Evolutionary conservation across 2,797 vertebrate genomes (phyloP), one percentile per base, ranked within the genome.

Genomic region (Chrysocyon brachyurus): DNA sequence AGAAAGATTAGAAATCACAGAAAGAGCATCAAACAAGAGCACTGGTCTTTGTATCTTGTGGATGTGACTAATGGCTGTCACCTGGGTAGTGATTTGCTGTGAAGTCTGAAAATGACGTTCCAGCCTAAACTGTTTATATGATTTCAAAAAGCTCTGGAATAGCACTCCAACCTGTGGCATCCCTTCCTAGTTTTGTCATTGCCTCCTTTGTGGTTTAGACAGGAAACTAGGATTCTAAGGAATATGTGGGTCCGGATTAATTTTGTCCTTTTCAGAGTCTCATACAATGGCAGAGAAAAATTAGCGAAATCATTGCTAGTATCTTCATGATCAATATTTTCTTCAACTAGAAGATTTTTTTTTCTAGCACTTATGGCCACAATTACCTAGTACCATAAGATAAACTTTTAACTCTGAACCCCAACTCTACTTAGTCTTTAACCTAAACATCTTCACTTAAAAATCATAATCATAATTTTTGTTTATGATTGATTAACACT

Each of bases 381-480:
- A n/a, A 12, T 73, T 87, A 87, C 63, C 36, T 59, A 91, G 1
- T 24, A 64, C 14, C 14, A 40, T 86, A 92, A 57, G 59, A 66
- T 36, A 90, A 68, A 77, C 49, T 52, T n/a, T 90, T 70, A 81
- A 84, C 56, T 84, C 24, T 36, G 21, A 94, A 4, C 68, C 11
- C 91, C 31, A 77, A 36, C 14, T 93, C 26, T 5, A 40, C 57
- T 63, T 92, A 36, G 5, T 68, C 31, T 93, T 95, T 92, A 54
- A 64, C 21, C 6, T 88, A 64, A 84, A 70, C 15, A 54, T 2
- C 15, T n/a, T 46, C 33, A 68, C 14, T 91, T 66, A 95, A 94
- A 89, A 89, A 75, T 95, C 3, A 70, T 14, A 63, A 59, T 59
- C 40, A 46, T 64, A 4, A 14, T 89, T 94, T 97, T 97, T 90